Evolutionary conservation across 2,113 vertebrate genomes (phyloP).

Genomic region (Pongo abelii): DNA sequence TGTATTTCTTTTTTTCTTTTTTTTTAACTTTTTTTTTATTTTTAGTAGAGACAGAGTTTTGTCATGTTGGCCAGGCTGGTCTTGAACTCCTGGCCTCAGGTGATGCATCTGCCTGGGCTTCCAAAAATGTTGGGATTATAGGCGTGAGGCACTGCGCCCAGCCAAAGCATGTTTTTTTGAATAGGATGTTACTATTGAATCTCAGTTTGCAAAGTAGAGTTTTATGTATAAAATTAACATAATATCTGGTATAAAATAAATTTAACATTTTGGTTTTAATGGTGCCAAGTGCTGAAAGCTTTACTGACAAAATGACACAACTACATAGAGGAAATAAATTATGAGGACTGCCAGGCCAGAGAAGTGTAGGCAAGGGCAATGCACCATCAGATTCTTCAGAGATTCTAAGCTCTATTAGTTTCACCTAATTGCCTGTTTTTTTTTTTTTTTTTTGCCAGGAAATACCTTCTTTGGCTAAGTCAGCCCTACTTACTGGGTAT

Average conservation of each 20-base stretch:
- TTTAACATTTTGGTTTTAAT: neutral
- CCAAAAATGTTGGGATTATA: too few relatives aligned
- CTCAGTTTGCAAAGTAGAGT: neutral
- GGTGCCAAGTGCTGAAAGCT: neutral
- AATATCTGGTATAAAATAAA: neutral
- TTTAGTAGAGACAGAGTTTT: too few relatives aligned
- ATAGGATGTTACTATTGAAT: neutral
- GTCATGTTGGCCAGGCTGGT: too few relatives aligned
- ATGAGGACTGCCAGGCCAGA: neutral
- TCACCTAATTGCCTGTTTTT: neutral
- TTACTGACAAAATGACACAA: neutral
- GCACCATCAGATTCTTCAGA: neutral
- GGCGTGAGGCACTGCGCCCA: fast-evolving
- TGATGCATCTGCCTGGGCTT: too few relatives aligned
- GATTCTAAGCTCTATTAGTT: neutral
- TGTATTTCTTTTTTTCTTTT: too few relatives aligned
- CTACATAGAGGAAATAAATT: neutral
- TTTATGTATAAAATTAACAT: neutral
- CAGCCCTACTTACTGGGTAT: neutral
- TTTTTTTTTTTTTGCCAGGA: neutral
- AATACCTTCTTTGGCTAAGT: neutral
- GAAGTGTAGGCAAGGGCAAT: neutral
- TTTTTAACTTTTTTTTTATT: too few relatives aligned
- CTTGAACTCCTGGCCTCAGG: too few relatives aligned
- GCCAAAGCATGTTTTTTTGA: too few relatives aligned